These are phyloP conservation scores for Physella acuta DNA, from an alignment of 1,140 invertebrate species.

Conservation along the genomic window DNA sequence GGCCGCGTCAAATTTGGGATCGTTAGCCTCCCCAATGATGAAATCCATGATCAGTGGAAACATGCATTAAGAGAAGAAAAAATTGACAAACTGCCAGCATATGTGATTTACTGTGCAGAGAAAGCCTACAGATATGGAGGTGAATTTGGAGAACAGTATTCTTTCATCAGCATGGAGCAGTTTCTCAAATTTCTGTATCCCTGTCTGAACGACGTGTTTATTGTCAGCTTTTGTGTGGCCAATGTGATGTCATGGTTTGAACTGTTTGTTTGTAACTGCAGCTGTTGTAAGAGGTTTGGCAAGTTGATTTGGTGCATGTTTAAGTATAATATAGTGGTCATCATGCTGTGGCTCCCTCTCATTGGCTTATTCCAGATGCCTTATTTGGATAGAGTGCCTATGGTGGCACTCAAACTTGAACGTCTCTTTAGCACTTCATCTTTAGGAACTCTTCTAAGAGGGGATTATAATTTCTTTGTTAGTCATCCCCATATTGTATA, in stretches of 20 bases:
- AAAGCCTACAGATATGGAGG: conserved; percentile 58
- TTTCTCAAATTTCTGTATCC: conserved; percentile 62
- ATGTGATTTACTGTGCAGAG: conserved; percentile 62
- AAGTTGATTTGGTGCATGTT: conserved; percentile 56
- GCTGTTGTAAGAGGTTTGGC: conserved; percentile 52
- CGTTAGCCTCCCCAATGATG: conserved; percentile 60
- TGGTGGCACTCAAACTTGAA: conserved; percentile 44
- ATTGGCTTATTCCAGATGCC: conserved; percentile 59
- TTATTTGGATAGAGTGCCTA: conserved; percentile 43
- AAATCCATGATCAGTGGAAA: conserved; percentile 44
- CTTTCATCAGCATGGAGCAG: conserved; percentile 60
- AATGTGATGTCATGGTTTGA: conserved; percentile 62
- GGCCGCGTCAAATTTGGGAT: conserved; percentile 63
- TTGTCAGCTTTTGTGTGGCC: conserved; percentile 59
- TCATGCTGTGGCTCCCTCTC: conserved; percentile 60
- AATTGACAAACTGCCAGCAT: conserved; percentile 44
- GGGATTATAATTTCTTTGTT: conserved; percentile 47
- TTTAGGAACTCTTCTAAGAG: conserved; percentile 45
- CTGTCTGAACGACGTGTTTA: conserved; percentile 65
- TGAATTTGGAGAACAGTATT: conserved; percentile 57
- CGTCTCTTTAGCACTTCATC: conserved; percentile 45
- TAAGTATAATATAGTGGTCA: conserved; percentile 61
- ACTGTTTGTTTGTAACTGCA: conserved; percentile 53
- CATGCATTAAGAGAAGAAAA: conserved; percentile 10
- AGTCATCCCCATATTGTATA: conserved; percentile 29